phyloP scores from a whole-genome alignment of 23 tunicate species.

The Clavelina lepadiformis region DNA sequence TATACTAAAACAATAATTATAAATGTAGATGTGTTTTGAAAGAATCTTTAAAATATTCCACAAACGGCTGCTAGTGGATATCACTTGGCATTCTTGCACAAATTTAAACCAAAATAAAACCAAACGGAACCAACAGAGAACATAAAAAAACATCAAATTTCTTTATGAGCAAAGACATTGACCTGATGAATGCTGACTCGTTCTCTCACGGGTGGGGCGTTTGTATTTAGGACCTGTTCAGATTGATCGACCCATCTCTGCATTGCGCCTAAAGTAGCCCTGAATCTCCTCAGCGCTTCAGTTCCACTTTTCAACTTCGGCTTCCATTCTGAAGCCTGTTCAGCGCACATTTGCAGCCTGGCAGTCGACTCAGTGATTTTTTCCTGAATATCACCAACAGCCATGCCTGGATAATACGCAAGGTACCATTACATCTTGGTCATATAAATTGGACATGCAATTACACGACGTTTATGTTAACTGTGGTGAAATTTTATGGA shows the following conservation, averaged over 20 bases:
- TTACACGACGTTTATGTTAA: too few species aligned
- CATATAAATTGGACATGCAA: too few species aligned
- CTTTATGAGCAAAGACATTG: too few species aligned
- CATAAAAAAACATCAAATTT: too few species aligned
- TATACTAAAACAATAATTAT: too few species aligned
- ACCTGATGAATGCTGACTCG: slow-evolving; percentile 18
- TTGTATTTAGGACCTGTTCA: slow-evolving; percentile 10
- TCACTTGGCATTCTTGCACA: too few species aligned
- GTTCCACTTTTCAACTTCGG: slow-evolving; percentile 69
- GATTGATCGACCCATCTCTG: slow-evolving; percentile 61
- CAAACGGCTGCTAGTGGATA: background rate
- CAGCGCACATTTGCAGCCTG: slow-evolving; percentile 29
- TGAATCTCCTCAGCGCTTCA: slow-evolving; percentile 41
- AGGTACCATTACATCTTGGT: too few species aligned
- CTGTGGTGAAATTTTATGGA: too few species aligned
- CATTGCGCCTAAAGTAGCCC: slow-evolving; percentile 40
- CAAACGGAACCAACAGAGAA: too few species aligned
- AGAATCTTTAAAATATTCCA: too few species aligned
- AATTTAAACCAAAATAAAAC: too few species aligned
- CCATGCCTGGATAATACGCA: slow-evolving; percentile 30
- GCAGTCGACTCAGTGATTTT: slow-evolving; percentile 45
- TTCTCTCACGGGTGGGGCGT: slow-evolving; percentile 12
- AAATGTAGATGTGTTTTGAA: too few species aligned
- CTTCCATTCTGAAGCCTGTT: slow-evolving; percentile 53
- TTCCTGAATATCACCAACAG: slow-evolving; percentile 21